These are phyloP conservation scores for Drosophila bunnanda DNA, from an alignment of 2,888 invertebrate species.

Conservation along the genomic window DNA sequence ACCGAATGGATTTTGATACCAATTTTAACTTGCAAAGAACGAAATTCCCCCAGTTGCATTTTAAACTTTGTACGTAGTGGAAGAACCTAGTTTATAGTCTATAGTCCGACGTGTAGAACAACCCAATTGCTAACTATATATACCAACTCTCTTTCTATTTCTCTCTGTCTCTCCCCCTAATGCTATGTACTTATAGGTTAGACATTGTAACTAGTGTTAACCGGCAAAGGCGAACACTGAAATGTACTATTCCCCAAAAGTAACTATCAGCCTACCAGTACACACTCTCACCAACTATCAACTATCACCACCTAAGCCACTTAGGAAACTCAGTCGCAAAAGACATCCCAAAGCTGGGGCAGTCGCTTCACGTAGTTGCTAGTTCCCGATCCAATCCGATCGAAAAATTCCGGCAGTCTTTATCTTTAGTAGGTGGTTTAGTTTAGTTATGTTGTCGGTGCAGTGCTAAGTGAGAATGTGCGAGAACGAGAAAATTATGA, in stretches of 20 bases:
- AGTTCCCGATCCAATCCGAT: conserved; percentile 42
- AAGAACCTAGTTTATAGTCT: conserved; percentile 54
- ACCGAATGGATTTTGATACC: conserved; percentile 65
- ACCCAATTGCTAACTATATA: conserved; percentile 69
- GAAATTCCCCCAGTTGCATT: conserved; percentile 55
- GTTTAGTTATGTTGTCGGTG: conserved; percentile 59
- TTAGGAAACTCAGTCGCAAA: conserved; percentile 17
- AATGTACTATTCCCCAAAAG: conserved; percentile 51
- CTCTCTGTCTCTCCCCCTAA: conserved; percentile 69
- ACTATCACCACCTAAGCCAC: conserved; percentile 50
- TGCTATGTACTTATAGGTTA: conserved; percentile 81
- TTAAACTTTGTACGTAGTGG: conserved; percentile 63
- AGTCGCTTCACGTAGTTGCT: conserved; percentile 44
- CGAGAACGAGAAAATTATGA: conserved; percentile 10
- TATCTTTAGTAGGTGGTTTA: conserved; percentile 73
- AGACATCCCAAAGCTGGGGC: conserved; percentile 26
- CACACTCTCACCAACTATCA: conserved; percentile 28
- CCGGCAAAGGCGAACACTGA: conserved; percentile 37
- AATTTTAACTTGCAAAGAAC: conserved; percentile 58
- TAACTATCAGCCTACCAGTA: conserved; percentile 46
- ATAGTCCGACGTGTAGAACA: conserved; percentile 53
- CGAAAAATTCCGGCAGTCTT: conserved; percentile 34
- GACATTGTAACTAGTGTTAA: conserved; percentile 75
- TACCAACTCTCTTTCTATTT: conserved; percentile 69
- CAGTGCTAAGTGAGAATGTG: conserved; percentile 48